Percentiles rank a stretch among this genome's conserved stretches.
These are phyloP conservation scores for Limenitis camilla DNA, from an alignment of 2,888 invertebrate genomes.

Conservation along the genomic window DNA sequence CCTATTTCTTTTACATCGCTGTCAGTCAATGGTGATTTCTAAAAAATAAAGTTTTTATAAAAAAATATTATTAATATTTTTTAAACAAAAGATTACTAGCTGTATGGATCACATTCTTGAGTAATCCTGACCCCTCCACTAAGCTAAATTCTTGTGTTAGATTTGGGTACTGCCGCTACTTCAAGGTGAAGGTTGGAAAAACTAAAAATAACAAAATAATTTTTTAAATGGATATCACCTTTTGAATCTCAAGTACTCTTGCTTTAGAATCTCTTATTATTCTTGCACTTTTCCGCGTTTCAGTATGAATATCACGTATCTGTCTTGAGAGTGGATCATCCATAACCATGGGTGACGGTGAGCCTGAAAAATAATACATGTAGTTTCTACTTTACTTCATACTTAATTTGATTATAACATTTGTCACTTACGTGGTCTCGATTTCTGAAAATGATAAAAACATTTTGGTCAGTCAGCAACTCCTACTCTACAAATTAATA, in stretches of 20 bases:
- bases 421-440: too few relatives aligned
- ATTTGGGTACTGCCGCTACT: too few relatives aligned
- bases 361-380: conserved; percentile 19
- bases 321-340: conserved; percentile 42
- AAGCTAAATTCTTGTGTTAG: too few relatives aligned
- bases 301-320: conserved; percentile 52
- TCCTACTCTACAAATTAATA: too few relatives aligned
- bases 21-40: conserved; percentile 38
- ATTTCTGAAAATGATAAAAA: neutral
- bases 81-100: too few relatives aligned
- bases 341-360: conserved; percentile 29
- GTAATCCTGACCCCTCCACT: too few relatives aligned
- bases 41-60: neutral
- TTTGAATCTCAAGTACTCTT: conserved; percentile 52
- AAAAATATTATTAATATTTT: neutral
- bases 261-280: conserved; percentile 52
- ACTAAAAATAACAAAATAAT: too few relatives aligned
- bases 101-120: too few relatives aligned
- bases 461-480: too few relatives aligned
- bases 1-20: conserved; percentile 73
- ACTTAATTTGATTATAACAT: too few relatives aligned
- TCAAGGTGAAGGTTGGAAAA: too few relatives aligned
- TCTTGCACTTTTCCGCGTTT: conserved; percentile 50
- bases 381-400: neutral
- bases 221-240: too few relatives aligned